Evolutionary conservation across 2,888 invertebrate species (phyloP).

Genomic region (Mimas tiliae): DNA sequence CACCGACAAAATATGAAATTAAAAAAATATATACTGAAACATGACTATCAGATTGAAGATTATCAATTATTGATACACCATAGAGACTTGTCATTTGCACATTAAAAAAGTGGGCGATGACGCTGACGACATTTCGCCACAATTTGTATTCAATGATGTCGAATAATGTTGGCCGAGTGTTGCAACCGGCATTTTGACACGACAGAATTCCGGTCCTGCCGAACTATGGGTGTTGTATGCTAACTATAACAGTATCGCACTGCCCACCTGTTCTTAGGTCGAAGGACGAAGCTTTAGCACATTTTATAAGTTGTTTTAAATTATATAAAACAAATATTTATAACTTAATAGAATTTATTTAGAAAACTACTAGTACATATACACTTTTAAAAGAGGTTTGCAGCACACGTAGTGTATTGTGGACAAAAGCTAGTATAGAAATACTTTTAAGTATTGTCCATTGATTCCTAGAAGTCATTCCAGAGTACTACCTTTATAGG

Average conservation of each 20-base stretch:
- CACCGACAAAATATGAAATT: conserved; percentile 51
- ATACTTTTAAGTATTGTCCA: background rate
- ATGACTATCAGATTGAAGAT: background rate
- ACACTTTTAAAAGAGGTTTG: no score
- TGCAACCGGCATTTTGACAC: conserved; percentile 59
- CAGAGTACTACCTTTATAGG: background rate
- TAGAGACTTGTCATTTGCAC: conserved; percentile 25
- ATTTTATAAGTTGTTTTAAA: conserved; percentile 40
- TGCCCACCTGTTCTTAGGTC: conserved; percentile 44
- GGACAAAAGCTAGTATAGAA: background rate
- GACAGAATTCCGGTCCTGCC: conserved; percentile 60
- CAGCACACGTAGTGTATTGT: background rate
- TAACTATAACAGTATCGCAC: conserved; percentile 53
- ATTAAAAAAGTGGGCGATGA: conserved; percentile 49
- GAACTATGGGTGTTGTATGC: conserved; percentile 50
- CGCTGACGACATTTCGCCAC: conserved; percentile 54
- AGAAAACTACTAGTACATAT: no score
- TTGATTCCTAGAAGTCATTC: background rate
- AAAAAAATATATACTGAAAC: conserved; percentile 29
- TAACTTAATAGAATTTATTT: background rate
- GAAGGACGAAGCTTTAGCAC: conserved; percentile 46
- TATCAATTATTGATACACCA: conserved; percentile 2
- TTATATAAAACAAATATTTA: background rate
- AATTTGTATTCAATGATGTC: conserved; percentile 50
- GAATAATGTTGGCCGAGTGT: conserved; percentile 46